Base-by-base conservation (phyloP, 2,888 invertebrate species). In the Drosophila demipolita region DNA sequence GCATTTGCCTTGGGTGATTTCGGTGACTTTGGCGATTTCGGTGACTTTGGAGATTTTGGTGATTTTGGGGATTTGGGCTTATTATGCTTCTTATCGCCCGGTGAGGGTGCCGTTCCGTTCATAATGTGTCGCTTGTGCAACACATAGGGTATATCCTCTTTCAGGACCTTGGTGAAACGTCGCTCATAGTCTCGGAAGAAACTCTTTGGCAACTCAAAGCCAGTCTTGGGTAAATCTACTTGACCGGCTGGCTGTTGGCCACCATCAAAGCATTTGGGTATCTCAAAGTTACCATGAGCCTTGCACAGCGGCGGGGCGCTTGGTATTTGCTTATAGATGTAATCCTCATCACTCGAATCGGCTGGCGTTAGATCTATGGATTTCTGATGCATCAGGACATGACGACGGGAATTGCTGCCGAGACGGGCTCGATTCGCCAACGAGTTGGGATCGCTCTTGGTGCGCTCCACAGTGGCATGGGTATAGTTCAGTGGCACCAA, bases 381-480 rank as follows among this genome's bases (percentile, higher is more conserved):
- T 90, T 97, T 97, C 87, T 97, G 97, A 92, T 97, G 97, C 95
- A 96, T 97, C 32, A 97, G 92, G 35, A 97, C 95, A 92, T 97
- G 96, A 23, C 97, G 94, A n/a, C 97, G 94, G 4, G 96, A 95
- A 89, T 95, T 96, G 6, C 96, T 96, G 68, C 95, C 96, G 62
- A 96, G 94, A 20, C 96, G 94, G 72, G 96, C 96, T 66, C 97
- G 94, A 83, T 95, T 95, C 0, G 97, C 96, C 60, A 96, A 93
- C 38, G 96, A 96, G 91, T 97, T 97, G 0, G 97, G 97, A 94
- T 97, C 97, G 87, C 97, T 97, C 92, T 97, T 97, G 6, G 97
- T 97, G 74, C 97, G 94, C 91, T 97, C 97, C 0, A 97, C 96
- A 0, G 96, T 96, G 32, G 95, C 95, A 90, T 96, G 97, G 8